Evolutionary conservation across 2,113 vertebrate species (phyloP).

Genomic region (Hystrix cristata): DNA sequence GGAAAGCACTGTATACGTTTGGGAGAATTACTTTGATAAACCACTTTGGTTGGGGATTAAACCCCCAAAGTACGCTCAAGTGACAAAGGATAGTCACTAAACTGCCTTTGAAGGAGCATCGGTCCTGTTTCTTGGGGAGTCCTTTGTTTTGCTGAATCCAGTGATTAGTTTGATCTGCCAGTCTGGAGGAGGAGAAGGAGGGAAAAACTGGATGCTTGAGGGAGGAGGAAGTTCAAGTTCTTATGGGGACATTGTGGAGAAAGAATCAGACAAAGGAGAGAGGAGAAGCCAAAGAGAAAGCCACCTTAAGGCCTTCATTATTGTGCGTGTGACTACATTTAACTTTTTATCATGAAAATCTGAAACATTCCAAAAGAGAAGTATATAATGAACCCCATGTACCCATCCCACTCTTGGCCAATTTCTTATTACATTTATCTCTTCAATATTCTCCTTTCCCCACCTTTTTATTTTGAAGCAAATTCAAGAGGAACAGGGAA

Average conservation of each 20-base stretch:
- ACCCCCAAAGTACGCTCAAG: slow-evolving; percentile 64
- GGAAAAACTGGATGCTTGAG: not conserved
- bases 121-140: not conserved
- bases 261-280: not conserved
- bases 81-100: slow-evolving; percentile 71
- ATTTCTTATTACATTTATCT: not conserved
- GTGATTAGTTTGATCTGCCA: not conserved
- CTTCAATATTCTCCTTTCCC: not conserved
- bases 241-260: not conserved
- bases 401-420: not conserved
- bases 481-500: not conserved
- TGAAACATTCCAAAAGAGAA: slow-evolving; percentile 41
- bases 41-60: slow-evolving; percentile 79
- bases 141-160: slow-evolving; percentile 73
- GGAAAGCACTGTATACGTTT: slow-evolving; percentile 68
- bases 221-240: slow-evolving; percentile 35
- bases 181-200: not conserved
- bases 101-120: slow-evolving; percentile 49
- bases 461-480: slow-evolving; percentile 53
- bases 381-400: not conserved
- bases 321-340: not conserved
- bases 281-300: not conserved
- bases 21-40: slow-evolving; percentile 82
- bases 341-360: slow-evolving; percentile 7
- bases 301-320: not conserved